Conservation (phyloP, 2,797 vertebrate species). For the Liparis tanakae region DNA sequence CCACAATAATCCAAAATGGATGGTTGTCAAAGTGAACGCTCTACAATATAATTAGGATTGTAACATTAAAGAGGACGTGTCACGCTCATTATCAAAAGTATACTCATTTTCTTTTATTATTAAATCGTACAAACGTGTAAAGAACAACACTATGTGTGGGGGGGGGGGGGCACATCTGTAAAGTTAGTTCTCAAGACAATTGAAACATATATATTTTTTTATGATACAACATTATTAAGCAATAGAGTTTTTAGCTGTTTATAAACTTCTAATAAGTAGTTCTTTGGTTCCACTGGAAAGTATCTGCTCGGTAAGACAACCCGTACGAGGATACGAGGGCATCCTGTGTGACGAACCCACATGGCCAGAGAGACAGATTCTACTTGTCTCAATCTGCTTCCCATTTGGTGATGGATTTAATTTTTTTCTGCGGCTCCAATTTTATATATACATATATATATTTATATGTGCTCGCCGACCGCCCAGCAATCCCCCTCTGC, state of each 20-base stretch:
- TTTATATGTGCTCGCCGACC: conserved; percentile 25
- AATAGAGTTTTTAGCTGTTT: background rate
- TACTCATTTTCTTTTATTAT: background rate
- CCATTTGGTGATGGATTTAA: conserved; percentile 32
- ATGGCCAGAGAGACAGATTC: background rate
- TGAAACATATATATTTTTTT: no score
- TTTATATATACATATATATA: background rate
- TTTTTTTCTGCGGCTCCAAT: conserved; percentile 40
- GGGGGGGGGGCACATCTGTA: no score
- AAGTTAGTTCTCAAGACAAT: no score
- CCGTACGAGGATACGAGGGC: background rate
- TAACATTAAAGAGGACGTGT: background rate
- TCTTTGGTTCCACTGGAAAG: background rate
- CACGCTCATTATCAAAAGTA: background rate
- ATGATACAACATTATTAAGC: background rate
- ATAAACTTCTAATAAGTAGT: background rate
- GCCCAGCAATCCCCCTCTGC: conserved; percentile 55
- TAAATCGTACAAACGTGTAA: no score
- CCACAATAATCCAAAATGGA: background rate
- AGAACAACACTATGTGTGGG: no score
- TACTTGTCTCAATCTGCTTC: conserved; percentile 29
- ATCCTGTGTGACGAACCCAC: background rate
- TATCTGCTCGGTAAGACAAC: background rate
- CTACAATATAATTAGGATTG: background rate
- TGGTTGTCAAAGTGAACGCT: conserved; percentile 1